Conservation (phyloP, 2,113 vertebrate species). For the Ceratotherium simum region DNA sequence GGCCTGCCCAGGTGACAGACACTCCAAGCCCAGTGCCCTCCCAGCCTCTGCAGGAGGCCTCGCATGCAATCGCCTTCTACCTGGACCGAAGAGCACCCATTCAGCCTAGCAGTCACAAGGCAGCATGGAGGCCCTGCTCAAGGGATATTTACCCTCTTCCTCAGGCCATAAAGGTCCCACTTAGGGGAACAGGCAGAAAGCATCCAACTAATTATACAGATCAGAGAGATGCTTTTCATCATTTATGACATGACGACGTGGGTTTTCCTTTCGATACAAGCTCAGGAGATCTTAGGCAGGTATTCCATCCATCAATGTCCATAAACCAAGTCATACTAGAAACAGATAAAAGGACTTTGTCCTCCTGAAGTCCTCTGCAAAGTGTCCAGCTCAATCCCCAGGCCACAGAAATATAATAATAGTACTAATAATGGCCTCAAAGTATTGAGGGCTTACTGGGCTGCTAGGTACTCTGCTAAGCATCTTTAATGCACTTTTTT, state of each 20-base stretch:
- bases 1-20: not conserved
- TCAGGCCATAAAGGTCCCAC: not conserved
- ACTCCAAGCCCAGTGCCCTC: not conserved
- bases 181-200: not conserved
- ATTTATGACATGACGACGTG: not conserved
- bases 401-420: not conserved
- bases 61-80: not conserved
- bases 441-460: not conserved
- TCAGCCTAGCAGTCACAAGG: not conserved
- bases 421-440: not conserved
- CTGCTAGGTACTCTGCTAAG: not conserved
- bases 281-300: constrained; percentile 29
- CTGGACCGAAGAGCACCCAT: not conserved
- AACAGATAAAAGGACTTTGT: constrained; percentile 30
- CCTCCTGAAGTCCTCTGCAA: not conserved
- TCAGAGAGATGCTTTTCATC: constrained; percentile 1
- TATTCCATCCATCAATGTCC: constrained; percentile 10
- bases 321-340: constrained; percentile 1
- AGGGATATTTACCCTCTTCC: not conserved
- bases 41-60: not conserved
- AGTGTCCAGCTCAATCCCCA: not conserved
- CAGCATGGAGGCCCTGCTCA: not conserved
- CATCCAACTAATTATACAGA: not conserved
- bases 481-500: not conserved
- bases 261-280: constrained; percentile 32